These are phyloP conservation scores for Cardiocondyla obscurior DNA, from an alignment of 1,140 invertebrate species.

Conservation along the genomic window DNA sequence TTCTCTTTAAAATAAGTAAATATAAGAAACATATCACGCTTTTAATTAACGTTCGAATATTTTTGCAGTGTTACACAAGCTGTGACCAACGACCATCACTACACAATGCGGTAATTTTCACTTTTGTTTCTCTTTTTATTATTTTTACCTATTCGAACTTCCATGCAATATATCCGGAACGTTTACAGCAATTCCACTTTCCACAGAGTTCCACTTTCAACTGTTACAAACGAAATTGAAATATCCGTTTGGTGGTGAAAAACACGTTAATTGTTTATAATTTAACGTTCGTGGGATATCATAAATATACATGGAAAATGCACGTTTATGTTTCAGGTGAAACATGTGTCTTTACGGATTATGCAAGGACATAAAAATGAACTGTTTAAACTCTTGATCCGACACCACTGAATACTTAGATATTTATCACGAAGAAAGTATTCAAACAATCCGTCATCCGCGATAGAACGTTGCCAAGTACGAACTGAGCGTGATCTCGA, in stretches of 20 bases:
- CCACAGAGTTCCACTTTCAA: not conserved
- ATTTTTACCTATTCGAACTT: not conserved
- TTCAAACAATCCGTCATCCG: conserved; percentile 5
- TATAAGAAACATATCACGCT: not conserved
- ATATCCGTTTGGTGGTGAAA: not conserved
- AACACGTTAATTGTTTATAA: conserved; percentile 23
- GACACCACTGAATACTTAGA: not conserved
- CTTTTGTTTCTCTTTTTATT: not conserved
- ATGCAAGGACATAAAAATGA: not conserved
- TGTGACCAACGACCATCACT: not conserved
- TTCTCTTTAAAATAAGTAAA: not conserved
- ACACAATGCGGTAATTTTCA: not conserved
- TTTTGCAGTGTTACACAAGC: not conserved
- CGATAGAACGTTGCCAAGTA: not conserved
- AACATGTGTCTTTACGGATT: not conserved
- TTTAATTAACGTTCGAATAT: not conserved
- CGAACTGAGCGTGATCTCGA: conserved; percentile 54
- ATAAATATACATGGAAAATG: not conserved
- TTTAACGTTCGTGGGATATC: not conserved
- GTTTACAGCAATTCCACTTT: not conserved
- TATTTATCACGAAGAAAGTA: not conserved
- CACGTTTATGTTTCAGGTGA: not conserved
- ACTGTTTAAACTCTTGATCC: not conserved
- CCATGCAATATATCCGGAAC: not conserved
- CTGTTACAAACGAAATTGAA: conserved; percentile 3